Conservation (phyloP, 1,140 invertebrate genomes). For the Drosophila pachea region DNA sequence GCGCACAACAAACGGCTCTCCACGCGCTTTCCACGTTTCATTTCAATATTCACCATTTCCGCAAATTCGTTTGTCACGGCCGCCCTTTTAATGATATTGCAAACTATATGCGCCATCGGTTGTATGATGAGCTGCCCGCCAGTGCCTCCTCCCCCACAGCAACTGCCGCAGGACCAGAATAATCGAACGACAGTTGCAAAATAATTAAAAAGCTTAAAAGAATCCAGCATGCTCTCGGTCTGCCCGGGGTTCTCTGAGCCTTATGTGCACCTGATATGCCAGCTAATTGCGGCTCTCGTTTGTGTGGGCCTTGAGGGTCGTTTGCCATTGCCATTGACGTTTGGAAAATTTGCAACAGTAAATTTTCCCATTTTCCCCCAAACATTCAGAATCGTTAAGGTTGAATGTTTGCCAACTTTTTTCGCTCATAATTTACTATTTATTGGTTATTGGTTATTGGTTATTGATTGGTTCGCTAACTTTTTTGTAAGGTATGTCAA, state of each 20-base stretch:
- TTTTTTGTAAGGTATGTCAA: no score
- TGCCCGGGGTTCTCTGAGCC: not conserved
- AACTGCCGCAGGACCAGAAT: conserved; percentile 3
- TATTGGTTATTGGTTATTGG: no score
- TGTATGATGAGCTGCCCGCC: conserved; percentile 42
- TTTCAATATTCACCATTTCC: conserved; percentile 17
- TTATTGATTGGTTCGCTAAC: no score
- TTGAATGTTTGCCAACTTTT: no score
- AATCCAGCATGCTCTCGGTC: conserved; percentile 4
- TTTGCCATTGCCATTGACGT: conserved; percentile 10
- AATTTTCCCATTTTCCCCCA: not conserved
- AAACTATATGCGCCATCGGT: conserved; percentile 55
- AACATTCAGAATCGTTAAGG: no score
- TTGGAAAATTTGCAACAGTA: conserved; percentile 1
- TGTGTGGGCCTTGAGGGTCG: conserved; percentile 21
- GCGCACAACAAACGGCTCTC: conserved; percentile 41
- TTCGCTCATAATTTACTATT: no score
- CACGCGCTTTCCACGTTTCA: not conserved
- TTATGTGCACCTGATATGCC: conserved; percentile 13
- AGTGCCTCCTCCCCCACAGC: not conserved
- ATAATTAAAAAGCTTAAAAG: conserved; percentile 42
- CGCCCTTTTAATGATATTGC: conserved; percentile 56
- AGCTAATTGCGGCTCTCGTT: conserved; percentile 36
- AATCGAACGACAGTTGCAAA: conserved; percentile 36
- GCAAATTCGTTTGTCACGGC: conserved; percentile 45